Evolutionary conservation across 1,140 invertebrate genomes (phyloP).

Genomic region (Zaprionus tsacasi): DNA sequence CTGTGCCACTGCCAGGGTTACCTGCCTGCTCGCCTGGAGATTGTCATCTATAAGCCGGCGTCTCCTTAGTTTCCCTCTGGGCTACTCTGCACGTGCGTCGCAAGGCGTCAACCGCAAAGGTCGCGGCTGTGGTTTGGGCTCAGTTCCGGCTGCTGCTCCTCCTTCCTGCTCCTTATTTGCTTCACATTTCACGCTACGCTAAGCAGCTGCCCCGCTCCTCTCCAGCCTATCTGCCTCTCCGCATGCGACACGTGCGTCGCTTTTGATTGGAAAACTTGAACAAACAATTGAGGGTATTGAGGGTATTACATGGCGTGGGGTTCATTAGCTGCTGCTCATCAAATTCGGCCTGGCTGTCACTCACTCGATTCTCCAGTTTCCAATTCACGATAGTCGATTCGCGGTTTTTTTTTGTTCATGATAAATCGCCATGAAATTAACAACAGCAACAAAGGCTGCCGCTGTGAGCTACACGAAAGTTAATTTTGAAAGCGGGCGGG

Average conservation of each 20-base stretch:
- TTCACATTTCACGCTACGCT: constrained; percentile 27
- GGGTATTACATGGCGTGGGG: constrained; percentile 24
- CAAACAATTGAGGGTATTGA: constrained; percentile 28
- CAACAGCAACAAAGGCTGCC: constrained; percentile 25
- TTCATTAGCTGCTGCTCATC: constrained; percentile 45
- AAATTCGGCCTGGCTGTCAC: constrained; percentile 10
- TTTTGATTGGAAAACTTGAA: constrained; percentile 16
- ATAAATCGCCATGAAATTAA: constrained; percentile 77
- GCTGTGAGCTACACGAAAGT: constrained; percentile 54
- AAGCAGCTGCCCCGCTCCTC: not conserved
- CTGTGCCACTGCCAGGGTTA: not conserved
- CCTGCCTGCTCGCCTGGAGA: constrained; percentile 14
- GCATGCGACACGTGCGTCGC: constrained; percentile 25
- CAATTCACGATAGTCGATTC: constrained; percentile 1
- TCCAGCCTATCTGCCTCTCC: not conserved
- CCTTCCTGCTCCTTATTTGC: constrained; percentile 12
- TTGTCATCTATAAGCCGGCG: constrained; percentile 30
- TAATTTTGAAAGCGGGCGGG: constrained; percentile 65
- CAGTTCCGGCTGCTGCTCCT: not conserved
- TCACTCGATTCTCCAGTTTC: not conserved
- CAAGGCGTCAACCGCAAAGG: constrained; percentile 24
- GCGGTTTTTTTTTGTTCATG: constrained; percentile 1
- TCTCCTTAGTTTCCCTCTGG: not conserved
- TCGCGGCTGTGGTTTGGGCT: constrained; percentile 8
- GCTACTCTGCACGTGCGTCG: constrained; percentile 20